These are phyloP conservation scores for Solea senegalensis DNA, from an alignment of 2,113 vertebrate species.

Conservation along the genomic window DNA sequence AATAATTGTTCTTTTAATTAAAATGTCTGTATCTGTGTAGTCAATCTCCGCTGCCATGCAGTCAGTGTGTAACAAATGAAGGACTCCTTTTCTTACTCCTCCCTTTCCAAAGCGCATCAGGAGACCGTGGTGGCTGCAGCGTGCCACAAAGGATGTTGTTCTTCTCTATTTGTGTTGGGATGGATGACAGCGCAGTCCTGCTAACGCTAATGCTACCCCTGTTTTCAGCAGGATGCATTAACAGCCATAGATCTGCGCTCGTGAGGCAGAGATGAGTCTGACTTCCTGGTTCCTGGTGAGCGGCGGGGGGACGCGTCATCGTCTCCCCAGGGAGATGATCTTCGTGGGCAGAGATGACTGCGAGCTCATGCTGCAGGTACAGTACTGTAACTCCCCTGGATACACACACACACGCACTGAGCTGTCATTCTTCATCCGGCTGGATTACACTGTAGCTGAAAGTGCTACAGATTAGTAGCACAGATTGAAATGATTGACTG, in stretches of 20 bases:
- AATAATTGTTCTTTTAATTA: too few species aligned
- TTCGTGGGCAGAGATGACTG: constrained; percentile 99
- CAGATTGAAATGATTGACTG: constrained; percentile 49
- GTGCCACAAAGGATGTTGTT: too few species aligned
- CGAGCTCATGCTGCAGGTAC: constrained; percentile 98
- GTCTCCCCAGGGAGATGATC: constrained; percentile 98
- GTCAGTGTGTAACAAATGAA: too few species aligned
- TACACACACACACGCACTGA: not conserved
- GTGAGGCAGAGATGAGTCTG: constrained; percentile 91
- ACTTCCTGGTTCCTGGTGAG: constrained; percentile 99
- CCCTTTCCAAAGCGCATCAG: too few species aligned
- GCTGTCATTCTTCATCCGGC: constrained; percentile 1
- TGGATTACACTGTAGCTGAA: constrained; percentile 23
- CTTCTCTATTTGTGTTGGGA: too few species aligned
- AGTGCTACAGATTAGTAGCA: constrained; percentile 20
- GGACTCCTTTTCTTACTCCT: too few species aligned
- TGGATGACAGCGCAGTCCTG: not conserved
- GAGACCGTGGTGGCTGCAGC: too few species aligned
- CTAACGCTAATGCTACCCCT: not conserved
- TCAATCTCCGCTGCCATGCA: too few species aligned
- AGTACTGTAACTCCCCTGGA: constrained; percentile 17
- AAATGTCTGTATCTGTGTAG: too few species aligned
- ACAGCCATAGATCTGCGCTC: constrained; percentile 74
- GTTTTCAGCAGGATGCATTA: constrained; percentile 83
- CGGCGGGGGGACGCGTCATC: constrained; percentile 92